Evolutionary conservation across 2,888 invertebrate genomes (phyloP).

Genomic region (Amiota mariae): DNA sequence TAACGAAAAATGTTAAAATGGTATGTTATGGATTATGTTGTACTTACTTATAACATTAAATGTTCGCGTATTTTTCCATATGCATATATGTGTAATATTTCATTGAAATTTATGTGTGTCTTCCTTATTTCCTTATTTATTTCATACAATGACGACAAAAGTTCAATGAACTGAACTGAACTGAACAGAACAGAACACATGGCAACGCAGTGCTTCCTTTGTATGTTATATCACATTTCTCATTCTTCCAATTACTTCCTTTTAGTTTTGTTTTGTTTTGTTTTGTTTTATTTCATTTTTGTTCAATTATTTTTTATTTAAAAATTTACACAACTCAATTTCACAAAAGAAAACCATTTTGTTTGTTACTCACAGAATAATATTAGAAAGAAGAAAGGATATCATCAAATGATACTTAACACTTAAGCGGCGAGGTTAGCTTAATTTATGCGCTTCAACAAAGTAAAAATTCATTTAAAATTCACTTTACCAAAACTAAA

Average conservation of each 20-base stretch:
- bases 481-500: conserved; percentile 1
- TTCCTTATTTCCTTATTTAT: background rate
- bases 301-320: background rate
- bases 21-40: too few species aligned
- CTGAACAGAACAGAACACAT: background rate
- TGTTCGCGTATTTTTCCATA: too few species aligned
- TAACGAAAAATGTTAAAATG: too few species aligned
- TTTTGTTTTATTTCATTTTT: background rate
- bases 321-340: background rate
- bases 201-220: too few species aligned
- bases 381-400: too few species aligned
- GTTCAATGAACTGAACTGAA: conserved; percentile 10
- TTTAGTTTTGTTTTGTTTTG: background rate
- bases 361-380: too few species aligned
- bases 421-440: background rate
- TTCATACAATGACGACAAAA: background rate
- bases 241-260: too few species aligned
- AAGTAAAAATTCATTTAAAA: conserved; percentile 11
- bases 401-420: too few species aligned
- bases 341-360: too few species aligned
- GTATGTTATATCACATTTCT: too few species aligned
- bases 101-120: conserved; percentile 11
- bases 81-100: conserved; percentile 2
- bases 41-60: too few species aligned
- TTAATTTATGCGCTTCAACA: conserved; percentile 2